Base-by-base conservation (phyloP, 2,888 invertebrate species). In the Thalpophila matura region DNA sequence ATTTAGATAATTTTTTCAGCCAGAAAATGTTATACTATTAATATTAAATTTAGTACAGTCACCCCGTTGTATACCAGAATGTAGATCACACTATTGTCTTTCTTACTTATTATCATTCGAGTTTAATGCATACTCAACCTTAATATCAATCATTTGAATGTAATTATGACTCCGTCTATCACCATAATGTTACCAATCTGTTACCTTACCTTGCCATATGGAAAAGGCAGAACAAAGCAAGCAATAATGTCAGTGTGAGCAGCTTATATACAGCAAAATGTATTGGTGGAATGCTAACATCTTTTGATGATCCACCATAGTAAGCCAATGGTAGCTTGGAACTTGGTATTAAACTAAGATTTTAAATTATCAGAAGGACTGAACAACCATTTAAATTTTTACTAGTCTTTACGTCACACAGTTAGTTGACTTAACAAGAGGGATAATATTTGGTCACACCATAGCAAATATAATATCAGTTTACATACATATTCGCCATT, bases 401-500 rank as follows among this genome's bases (percentile, higher is more conserved):
- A n/a, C n/a, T n/a, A n/a, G n/a, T n/a, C n/a, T n/a, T n/a, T n/a
- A n/a, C n/a, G n/a, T n/a, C n/a, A n/a, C n/a, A n/a, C n/a, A n/a
- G n/a, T n/a, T n/a, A n/a, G n/a, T n/a, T n/a, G n/a, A n/a, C n/a
- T n/a, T 29, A 22, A 46, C 18, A 46, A 58, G 16, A 38, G 2
- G 2, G 18, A 26, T 18, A 46, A 18, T n/a, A 42, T 42, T 20
- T 16, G 24, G 27, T 14, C 22, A 27, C 1, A 5, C 29, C 12
- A 31, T 14, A 24, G 38, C n/a, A n/a, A 29, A 45, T 2, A 38
- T 67, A 29, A 16, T 31, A 56, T 55, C n/a, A 55, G 16, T 18
- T 60, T 7, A 29, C 27, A 69, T 53, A 51, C 42, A 26, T 56
- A 71, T 63, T 71, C 66, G 79, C 76, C 12, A 64, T 51, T 37